phyloP scores from a whole-genome alignment of 2,797 vertebrate species.

The Neosilurus mollespiculum region DNA sequence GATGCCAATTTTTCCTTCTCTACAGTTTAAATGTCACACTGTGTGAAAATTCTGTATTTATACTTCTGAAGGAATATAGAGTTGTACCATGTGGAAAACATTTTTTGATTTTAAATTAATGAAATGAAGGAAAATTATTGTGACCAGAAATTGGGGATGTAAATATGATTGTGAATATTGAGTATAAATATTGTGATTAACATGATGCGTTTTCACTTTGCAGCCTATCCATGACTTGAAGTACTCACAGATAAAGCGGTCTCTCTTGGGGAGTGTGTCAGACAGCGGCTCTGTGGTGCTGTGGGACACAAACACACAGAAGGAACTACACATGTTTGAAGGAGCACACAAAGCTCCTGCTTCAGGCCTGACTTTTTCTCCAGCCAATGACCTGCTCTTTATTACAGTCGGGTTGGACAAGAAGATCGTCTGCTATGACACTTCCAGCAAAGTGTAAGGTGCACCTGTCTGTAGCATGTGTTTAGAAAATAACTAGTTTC shows the following conservation, averaged over 20 bases:
- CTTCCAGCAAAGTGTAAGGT: constrained; percentile 89
- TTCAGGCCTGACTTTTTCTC: constrained; percentile 91
- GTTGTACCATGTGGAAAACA: background rate
- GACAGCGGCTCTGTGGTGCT: constrained; percentile 89
- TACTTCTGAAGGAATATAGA: background rate
- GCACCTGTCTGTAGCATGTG: background rate
- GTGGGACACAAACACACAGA: constrained; percentile 94
- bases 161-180: background rate
- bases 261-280: constrained; percentile 88
- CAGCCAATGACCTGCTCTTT: constrained; percentile 89
- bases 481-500: background rate
- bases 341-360: constrained; percentile 89
- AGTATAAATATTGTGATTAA: constrained; percentile 1
- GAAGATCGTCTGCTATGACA: constrained; percentile 95
- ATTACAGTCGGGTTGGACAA: constrained; percentile 95
- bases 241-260: constrained; percentile 87
- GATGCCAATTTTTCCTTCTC: no score
- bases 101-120: no score
- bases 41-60: background rate
- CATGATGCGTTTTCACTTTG: constrained; percentile 29
- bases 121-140: background rate
- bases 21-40: no score
- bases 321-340: constrained; percentile 83
- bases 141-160: background rate
- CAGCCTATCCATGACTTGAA: constrained; percentile 90